These are phyloP conservation scores for Solenopsis invicta DNA, from an alignment of 1,140 invertebrate species.

Conservation along the genomic window DNA sequence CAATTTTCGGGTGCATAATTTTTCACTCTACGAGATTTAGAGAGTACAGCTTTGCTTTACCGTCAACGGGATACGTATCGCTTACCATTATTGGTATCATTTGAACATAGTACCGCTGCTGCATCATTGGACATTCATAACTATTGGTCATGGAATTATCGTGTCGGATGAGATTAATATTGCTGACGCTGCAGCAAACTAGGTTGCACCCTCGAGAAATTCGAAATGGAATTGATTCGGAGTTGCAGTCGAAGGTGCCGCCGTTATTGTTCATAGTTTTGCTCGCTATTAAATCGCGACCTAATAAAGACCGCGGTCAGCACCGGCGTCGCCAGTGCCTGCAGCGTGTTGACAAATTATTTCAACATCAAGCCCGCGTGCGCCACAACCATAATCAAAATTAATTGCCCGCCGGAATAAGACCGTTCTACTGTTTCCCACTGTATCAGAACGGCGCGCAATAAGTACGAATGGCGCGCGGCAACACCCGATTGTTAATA, in stretches of 20 bases:
- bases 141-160: conserved; percentile 13
- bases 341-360: conserved; percentile 43
- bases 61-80: not conserved
- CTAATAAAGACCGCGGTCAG: conserved; percentile 31
- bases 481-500: conserved; percentile 31
- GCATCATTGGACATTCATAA: conserved; percentile 19
- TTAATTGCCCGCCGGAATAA: conserved; percentile 52
- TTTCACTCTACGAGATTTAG: too few relatives aligned
- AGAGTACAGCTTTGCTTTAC: not conserved
- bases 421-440: conserved; percentile 22
- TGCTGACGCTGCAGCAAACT: not conserved
- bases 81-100: not conserved
- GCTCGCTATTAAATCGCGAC: conserved; percentile 21
- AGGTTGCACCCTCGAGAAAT: conserved; percentile 31
- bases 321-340: not conserved
- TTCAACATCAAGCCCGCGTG: conserved; percentile 5
- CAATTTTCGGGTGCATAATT: too few relatives aligned
- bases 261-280: conserved; percentile 16
- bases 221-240: conserved; percentile 30
- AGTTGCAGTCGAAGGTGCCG: conserved; percentile 12
- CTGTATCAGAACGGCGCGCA: conserved; percentile 31
- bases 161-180: conserved; percentile 41
- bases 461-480: conserved; percentile 26
- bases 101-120: not conserved
- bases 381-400: conserved; percentile 20